A percentile compares a stretch with the other conserved stretches of the same genome.
phyloP scores from a whole-genome alignment of 2,113 vertebrate species.

The Bos taurus region ARS-UCD2.0 NC_037346.1:55981501-55982000 shows the following conservation, averaged over 20 bases:
- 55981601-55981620: background rate
- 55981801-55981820: background rate
- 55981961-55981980: background rate
- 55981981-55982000: fast-evolving
- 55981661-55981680: background rate
- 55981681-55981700: background rate
- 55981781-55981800: background rate
- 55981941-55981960: background rate
- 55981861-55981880: background rate
- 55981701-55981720: background rate
- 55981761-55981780: background rate
- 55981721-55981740: background rate
- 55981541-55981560: background rate
- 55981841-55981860: background rate
- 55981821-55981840: background rate
- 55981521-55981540: fast-evolving
- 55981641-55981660: background rate
- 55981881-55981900: background rate
- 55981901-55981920: background rate
- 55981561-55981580: background rate
- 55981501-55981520: background rate
- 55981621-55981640: background rate
- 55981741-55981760: background rate
- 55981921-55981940: background rate
- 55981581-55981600: background rate